Evolutionary conservation across 2,797 vertebrate species (phyloP).

Genomic region (Botia kubotai): DNA sequence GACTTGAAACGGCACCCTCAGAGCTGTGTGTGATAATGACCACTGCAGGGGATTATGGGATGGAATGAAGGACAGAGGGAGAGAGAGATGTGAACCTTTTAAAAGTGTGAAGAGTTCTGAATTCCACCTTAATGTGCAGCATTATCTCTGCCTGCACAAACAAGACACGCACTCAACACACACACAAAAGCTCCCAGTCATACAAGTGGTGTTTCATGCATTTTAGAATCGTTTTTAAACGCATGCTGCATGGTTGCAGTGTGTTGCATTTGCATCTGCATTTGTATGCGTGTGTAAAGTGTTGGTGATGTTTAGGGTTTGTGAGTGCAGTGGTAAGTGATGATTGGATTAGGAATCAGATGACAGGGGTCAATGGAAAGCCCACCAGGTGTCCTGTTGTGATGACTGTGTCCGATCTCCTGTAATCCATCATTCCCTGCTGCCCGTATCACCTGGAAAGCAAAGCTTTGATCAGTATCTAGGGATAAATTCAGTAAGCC

Average conservation of each 20-base stretch:
- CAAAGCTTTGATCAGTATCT: conserved; percentile 47
- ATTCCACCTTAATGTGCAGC: background rate
- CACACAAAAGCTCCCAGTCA: no score
- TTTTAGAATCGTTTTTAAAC: no score
- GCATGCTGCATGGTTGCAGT: no score
- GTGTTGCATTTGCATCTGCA: no score
- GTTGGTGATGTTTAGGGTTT: no score
- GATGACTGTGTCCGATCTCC: background rate
- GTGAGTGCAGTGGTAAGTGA: no score
- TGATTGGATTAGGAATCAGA: background rate
- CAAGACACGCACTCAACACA: no score
- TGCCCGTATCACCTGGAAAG: background rate
- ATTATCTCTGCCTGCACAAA: no score
- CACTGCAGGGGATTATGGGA: conserved; percentile 3
- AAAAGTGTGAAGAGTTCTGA: background rate
- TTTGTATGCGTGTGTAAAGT: no score
- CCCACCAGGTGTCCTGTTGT: background rate
- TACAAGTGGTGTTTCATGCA: no score
- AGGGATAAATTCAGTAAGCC: conserved; percentile 43
- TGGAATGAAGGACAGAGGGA: background rate
- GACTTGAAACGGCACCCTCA: conserved; percentile 15
- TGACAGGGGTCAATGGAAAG: background rate
- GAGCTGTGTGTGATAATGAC: conserved; percentile 21
- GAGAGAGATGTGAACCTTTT: background rate
- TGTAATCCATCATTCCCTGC: conserved; percentile 39